A percentile compares a stretch with the other conserved stretches of the same genome.
These are phyloP conservation scores for Pampus argenteus DNA, from an alignment of 2,797 vertebrate species.

Conservation along the genomic window DNA sequence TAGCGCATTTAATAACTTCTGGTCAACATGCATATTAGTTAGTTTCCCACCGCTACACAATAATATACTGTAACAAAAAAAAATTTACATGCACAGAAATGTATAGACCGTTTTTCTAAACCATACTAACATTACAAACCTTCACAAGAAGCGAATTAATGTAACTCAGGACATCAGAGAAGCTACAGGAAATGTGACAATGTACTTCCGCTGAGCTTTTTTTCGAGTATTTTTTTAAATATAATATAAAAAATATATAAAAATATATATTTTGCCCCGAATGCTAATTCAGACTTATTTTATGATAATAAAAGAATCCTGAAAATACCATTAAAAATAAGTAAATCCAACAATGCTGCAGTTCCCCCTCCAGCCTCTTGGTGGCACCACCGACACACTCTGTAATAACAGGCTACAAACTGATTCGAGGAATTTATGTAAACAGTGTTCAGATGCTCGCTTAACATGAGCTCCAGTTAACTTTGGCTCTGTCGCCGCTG, in stretches of 20 bases:
- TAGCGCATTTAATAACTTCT: background rate
- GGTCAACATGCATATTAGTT: background rate
- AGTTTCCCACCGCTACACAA: fast-evolving
- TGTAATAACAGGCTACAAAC: background rate
- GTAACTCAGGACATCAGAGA: constrained; percentile 52
- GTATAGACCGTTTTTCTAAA: background rate
- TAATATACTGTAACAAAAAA: fast-evolving
- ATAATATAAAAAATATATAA: background rate
- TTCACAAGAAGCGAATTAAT: constrained; percentile 57
- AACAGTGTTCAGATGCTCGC: constrained; percentile 50
- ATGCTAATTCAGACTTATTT: background rate
- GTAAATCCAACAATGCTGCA: background rate
- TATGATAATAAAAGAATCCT: background rate
- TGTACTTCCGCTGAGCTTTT: constrained; percentile 19
- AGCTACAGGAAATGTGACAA: constrained; percentile 62
- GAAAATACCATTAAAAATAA: too few species aligned
- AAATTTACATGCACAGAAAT: fast-evolving
- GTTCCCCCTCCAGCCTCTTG: constrained; percentile 15
- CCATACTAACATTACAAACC: constrained; percentile 70
- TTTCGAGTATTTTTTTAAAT: background rate
- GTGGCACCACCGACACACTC: constrained; percentile 35
- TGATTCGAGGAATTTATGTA: constrained; percentile 64
- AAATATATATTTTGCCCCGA: too few species aligned
- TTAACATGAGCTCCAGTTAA: background rate
- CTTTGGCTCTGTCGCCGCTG: background rate